A percentile compares a stretch with the other conserved stretches of the same genome.
These are phyloP conservation scores for Melopsittacus undulatus DNA, from an alignment of 2,797 vertebrate species.

Conservation along the genomic window DNA sequence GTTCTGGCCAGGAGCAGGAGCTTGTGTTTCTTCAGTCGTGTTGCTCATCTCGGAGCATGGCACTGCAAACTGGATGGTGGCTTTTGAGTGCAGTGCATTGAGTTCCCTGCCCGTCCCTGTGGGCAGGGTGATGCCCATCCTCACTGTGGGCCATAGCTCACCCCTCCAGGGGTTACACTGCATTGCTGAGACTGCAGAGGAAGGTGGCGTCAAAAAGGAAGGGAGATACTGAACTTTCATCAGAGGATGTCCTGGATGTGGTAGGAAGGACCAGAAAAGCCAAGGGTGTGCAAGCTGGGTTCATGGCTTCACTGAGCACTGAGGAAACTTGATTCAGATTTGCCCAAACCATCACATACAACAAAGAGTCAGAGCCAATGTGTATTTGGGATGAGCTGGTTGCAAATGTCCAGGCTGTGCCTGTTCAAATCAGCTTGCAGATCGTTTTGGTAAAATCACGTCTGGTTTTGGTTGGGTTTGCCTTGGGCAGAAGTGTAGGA, in stretches of 20 bases:
- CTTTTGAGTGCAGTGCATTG: neutral
- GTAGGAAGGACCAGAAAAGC: neutral
- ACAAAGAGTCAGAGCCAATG: neutral
- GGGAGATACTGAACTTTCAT: neutral
- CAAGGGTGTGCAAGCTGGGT: neutral
- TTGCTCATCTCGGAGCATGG: neutral
- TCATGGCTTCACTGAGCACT: neutral
- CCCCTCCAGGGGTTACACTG: neutral
- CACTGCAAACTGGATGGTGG: neutral
- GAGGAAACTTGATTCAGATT: neutral
- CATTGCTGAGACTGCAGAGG: neutral
- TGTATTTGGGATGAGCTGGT: neutral
- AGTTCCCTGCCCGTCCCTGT: neutral
- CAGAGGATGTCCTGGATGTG: neutral
- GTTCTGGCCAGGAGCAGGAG: neutral
- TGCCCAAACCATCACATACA: neutral
- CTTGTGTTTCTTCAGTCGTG: rapidly evolving
- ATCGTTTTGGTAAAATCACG: neutral
- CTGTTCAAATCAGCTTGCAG: neutral
- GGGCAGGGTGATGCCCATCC: neutral
- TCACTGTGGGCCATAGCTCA: neutral
- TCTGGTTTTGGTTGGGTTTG: neutral
- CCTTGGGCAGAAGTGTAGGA: neutral
- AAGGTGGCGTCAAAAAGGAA: neutral
- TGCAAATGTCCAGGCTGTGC: neutral